A percentile compares a stretch with the other conserved stretches of the same genome.
Conservation (phyloP, 1,140 invertebrate genomes). For the Macrobrachium rosenbergii region DNA sequence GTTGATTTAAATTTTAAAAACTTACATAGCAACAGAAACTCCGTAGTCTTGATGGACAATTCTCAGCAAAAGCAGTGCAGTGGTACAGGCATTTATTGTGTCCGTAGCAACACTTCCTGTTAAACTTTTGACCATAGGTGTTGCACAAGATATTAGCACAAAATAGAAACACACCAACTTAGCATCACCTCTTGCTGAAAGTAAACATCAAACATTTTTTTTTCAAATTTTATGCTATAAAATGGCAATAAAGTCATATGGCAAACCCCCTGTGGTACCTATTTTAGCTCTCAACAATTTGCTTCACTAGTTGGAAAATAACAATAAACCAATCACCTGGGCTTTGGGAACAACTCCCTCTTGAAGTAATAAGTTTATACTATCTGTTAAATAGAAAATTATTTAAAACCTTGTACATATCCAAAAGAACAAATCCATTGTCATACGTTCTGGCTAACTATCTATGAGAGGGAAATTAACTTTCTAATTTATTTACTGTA, state of each 20-base stretch:
- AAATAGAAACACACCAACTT: slow-evolving; percentile 59
- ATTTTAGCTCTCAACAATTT: no score
- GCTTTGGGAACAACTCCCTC: no score
- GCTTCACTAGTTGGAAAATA: no score
- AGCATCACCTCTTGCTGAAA: slow-evolving; percentile 39
- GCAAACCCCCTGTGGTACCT: not conserved
- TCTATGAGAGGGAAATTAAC: no score
- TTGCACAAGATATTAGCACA: slow-evolving; percentile 52
- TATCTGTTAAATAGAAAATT: no score
- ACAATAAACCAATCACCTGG: no score
- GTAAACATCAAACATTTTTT: not conserved
- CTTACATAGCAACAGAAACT: slow-evolving; percentile 62
- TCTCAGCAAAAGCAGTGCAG: slow-evolving; percentile 51
- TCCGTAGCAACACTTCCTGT: slow-evolving; percentile 61
- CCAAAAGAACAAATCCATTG: no score
- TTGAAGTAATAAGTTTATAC: no score
- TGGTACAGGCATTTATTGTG: slow-evolving; percentile 63
- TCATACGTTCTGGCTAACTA: no score
- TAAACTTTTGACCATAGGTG: slow-evolving; percentile 60
- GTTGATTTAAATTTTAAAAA: not conserved
- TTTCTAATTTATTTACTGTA: no score
- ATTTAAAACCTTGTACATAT: no score
- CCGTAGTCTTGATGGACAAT: slow-evolving; percentile 63
- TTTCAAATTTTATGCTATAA: not conserved
- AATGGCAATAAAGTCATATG: not conserved